These are phyloP conservation scores for Elephas maximus DNA, from an alignment of 2,113 vertebrate species.

Conservation along the genomic window DNA sequence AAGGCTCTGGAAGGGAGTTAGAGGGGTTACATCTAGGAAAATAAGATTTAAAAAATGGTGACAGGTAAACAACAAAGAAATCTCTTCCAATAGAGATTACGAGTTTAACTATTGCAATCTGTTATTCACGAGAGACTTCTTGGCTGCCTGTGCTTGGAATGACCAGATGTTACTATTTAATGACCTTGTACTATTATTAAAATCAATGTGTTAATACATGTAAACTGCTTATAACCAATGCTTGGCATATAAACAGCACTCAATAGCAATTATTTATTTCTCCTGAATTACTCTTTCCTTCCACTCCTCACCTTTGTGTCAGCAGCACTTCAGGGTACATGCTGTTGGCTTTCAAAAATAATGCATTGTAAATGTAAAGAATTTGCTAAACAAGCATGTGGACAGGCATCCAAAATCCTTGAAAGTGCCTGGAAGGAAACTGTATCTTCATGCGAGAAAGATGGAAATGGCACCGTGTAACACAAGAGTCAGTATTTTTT, in stretches of 20 bases:
- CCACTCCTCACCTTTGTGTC: accelerated
- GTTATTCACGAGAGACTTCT: not conserved
- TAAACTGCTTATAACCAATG: not conserved
- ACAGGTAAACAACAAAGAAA: not conserved
- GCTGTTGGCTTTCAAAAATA: not conserved
- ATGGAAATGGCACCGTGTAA: not conserved
- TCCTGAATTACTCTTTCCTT: not conserved
- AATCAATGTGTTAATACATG: not conserved
- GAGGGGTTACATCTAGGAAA: not conserved
- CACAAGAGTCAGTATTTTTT: not conserved
- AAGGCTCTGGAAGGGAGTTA: not conserved
- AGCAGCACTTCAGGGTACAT: not conserved
- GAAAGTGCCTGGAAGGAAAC: not conserved
- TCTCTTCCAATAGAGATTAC: not conserved
- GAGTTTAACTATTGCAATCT: not conserved
- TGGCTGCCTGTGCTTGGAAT: not conserved
- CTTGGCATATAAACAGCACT: not conserved
- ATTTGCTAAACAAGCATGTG: not conserved
- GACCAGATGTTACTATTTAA: not conserved
- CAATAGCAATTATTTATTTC: not conserved
- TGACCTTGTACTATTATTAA: not conserved
- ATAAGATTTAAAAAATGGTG: not conserved
- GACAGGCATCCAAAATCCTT: not conserved
- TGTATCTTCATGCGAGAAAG: not conserved
- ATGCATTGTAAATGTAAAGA: not conserved